Percentiles rank a stretch among this genome's conserved stretches.
These are phyloP conservation scores for Acipenser ruthenus DNA, from an alignment of 2,797 vertebrate species.

Conservation along the genomic window DNA sequence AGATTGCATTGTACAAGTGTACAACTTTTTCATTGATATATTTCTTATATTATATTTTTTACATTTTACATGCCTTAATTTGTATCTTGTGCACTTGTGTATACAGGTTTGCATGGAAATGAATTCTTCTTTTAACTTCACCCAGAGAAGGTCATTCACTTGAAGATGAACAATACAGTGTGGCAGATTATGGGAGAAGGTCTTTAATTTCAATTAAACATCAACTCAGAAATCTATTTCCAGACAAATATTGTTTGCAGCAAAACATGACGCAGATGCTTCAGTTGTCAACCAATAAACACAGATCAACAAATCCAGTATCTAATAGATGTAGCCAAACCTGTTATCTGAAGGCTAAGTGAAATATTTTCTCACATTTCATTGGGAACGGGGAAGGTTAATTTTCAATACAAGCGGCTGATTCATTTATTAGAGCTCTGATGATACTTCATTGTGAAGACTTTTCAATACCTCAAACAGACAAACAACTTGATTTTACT, in stretches of 20 bases:
- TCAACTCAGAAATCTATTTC: neutral
- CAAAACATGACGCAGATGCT: conserved; percentile 53
- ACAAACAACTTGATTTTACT: conserved; percentile 26
- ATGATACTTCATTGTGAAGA: neutral
- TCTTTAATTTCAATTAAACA: neutral
- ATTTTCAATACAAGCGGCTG: conserved; percentile 13
- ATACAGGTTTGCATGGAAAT: too few relatives aligned
- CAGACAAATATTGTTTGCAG: conserved; percentile 48
- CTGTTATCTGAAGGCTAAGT: conserved; percentile 19
- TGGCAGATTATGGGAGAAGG: too few relatives aligned
- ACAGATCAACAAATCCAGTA: conserved; percentile 49
- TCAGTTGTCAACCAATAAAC: conserved; percentile 53
- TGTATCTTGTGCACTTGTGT: too few relatives aligned
- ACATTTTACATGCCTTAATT: too few relatives aligned
- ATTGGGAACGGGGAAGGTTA: conserved; percentile 17
- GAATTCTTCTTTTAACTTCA: too few relatives aligned
- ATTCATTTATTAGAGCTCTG: conserved; percentile 32
- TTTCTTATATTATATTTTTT: too few relatives aligned
- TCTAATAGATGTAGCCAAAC: conserved; percentile 31
- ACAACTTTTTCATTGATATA: too few relatives aligned
- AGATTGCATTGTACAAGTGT: too few relatives aligned
- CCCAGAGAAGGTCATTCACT: too few relatives aligned
- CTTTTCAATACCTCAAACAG: conserved; percentile 20
- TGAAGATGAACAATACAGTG: too few relatives aligned
- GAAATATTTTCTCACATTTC: conserved; percentile 46